These are phyloP conservation scores for Rhopalosiphum padi DNA, from an alignment of 1,140 invertebrate species.

Conservation along the genomic window DNA sequence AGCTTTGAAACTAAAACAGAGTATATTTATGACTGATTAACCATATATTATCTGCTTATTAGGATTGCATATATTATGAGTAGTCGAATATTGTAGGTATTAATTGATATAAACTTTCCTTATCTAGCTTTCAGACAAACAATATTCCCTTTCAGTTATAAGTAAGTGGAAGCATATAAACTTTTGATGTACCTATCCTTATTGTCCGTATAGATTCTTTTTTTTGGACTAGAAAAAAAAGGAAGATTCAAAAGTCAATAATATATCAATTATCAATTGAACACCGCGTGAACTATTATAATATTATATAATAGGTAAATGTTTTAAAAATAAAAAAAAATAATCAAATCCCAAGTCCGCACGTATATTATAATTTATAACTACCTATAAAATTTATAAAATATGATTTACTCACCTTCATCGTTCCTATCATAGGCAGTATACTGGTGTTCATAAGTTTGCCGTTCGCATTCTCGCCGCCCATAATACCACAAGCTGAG, in stretches of 20 bases:
- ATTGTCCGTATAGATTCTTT: not conserved
- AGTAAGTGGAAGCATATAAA: not conserved
- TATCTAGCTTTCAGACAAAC: too few relatives aligned
- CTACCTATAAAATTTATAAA: not conserved
- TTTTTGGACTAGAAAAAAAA: not conserved
- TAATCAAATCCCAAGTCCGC: not conserved
- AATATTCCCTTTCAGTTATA: not conserved
- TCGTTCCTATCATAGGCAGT: slow-evolving; percentile 4
- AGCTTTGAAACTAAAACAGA: not conserved
- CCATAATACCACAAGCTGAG: slow-evolving; percentile 16
- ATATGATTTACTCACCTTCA: not conserved
- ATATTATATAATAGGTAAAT: not conserved
- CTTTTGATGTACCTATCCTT: not conserved
- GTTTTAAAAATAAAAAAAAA: not conserved
- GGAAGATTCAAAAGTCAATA: not conserved
- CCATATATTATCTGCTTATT: not conserved
- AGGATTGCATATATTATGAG: too few relatives aligned
- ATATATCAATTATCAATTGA: not conserved
- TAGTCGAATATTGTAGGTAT: too few relatives aligned
- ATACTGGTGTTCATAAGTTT: slow-evolving; percentile 48
- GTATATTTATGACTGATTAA: not conserved
- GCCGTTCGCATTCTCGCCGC: slow-evolving; percentile 48
- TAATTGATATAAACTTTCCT: too few relatives aligned
- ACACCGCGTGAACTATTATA: not conserved
- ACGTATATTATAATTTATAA: not conserved